Conservation (phyloP, 2,113 vertebrate genomes). For the Neodon shergylaensis region DNA sequence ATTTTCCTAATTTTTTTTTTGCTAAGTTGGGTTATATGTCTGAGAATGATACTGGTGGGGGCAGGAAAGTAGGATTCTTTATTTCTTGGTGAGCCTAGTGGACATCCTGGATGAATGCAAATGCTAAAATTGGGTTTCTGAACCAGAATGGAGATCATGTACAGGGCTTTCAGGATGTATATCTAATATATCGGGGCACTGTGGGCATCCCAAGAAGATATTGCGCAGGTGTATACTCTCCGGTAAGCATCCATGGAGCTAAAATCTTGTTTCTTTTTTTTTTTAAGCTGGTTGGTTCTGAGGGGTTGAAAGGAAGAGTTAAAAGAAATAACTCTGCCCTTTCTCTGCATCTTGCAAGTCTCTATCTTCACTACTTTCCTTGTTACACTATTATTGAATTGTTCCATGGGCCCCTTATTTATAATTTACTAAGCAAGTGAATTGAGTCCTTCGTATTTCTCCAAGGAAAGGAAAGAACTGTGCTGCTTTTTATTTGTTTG, state of each 20-base stretch:
- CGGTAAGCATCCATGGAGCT: background rate
- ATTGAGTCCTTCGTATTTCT: conserved; percentile 57
- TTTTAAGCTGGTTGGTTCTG: background rate
- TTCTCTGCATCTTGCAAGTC: background rate
- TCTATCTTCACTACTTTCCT: background rate
- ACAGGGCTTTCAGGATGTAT: background rate
- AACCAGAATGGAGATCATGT: background rate
- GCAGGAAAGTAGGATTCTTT: background rate
- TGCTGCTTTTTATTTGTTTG: conserved; percentile 54
- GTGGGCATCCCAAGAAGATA: background rate
- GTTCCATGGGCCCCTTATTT: conserved; percentile 35
- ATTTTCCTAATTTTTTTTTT: background rate
- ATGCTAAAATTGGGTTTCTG: background rate
- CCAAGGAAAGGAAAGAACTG: conserved; percentile 55
- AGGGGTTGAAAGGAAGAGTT: conserved; percentile 1
- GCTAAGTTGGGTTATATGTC: background rate
- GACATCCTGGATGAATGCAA: background rate
- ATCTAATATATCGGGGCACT: background rate
- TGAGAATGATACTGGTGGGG: background rate
- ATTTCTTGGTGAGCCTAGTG: background rate
- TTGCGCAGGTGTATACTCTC: background rate
- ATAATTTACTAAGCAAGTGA: conserved; percentile 63
- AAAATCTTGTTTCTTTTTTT: background rate
- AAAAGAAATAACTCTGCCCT: background rate
- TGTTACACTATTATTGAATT: conserved; percentile 49